Base-by-base conservation (phyloP, 2,797 vertebrate genomes). In the Hoplostethus mediterraneus region DNA sequence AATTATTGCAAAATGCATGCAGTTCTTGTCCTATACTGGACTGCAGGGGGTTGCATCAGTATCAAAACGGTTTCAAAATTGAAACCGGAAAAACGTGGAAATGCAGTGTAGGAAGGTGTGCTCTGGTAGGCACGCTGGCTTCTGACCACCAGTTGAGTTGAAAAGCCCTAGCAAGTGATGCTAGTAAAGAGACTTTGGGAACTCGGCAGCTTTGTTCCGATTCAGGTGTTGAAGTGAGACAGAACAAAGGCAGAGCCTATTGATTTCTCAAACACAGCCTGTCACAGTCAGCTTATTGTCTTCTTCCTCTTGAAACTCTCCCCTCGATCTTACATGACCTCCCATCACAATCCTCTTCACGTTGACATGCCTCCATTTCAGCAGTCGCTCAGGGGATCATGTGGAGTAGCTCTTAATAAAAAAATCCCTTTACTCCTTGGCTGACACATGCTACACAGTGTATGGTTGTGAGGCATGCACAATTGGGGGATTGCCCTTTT, bases 211-310 rank as follows among this genome's bases (percentile, higher is more conserved):
- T 86, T 83, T 87, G 85, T 86, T 87, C 73, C 76, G 75, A 77
- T 82, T 90, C 89, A 83, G 87, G 86, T 91, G 90, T 68, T 87
- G 81, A 63, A 83, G 71, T 63, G 80, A 89, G 87, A 87, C 67
- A 28, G 85, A 89, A 88, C 79, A 86, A 89, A 92, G 89, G 85
- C 78, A 77, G 71, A 84, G 73, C 48, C 69, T 89, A 94, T 95
- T 87, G 91, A 95, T 94, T 92, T 89, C 80, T 87, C 83, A 83
- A 80, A 83, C 81, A 59, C 71, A 58, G 80, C 75, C 83, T 84
- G 87, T 90, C 88, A 85, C 87, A 84, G 81, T 80, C 88, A 79
- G 76, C 86, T 89, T 86, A 87, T 82, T 79, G 90, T 85, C 85
- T 89, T 86, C 70, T 85, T 89, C 83, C 83, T 87, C 69, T 77